These are phyloP conservation scores for Peromyscus polionotus DNA, from an alignment of 2,113 vertebrate species.

Conservation along the genomic window DNA sequence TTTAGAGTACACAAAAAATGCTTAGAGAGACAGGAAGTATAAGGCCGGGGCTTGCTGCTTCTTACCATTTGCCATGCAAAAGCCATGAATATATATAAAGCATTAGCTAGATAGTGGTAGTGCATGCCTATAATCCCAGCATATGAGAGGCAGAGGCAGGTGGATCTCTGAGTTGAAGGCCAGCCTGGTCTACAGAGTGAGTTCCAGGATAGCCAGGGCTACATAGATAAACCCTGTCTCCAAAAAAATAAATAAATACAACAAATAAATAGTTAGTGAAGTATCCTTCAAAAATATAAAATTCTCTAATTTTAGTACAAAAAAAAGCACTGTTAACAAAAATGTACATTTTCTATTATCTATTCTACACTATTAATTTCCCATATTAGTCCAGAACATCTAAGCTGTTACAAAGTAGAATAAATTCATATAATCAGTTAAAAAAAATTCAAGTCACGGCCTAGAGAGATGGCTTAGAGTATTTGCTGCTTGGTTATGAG, in stretches of 20 bases:
- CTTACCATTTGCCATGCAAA: not conserved
- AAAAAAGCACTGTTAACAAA: slow-evolving; percentile 37
- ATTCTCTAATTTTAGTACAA: slow-evolving; percentile 40
- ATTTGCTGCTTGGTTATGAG: not conserved
- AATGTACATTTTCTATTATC: slow-evolving; percentile 32
- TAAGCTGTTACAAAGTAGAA: slow-evolving; percentile 51
- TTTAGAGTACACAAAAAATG: not conserved
- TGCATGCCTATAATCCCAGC: not conserved
- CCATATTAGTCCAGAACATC: slow-evolving; percentile 50
- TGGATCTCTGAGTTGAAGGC: not conserved
- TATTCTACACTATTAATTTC: slow-evolving; percentile 52
- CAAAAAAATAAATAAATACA: not conserved
- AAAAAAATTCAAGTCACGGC: not conserved
- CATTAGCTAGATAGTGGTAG: not conserved
- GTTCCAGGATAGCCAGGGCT: not conserved
- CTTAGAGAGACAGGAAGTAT: slow-evolving; percentile 1
- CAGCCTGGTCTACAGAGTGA: not conserved
- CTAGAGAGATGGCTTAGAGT: not conserved
- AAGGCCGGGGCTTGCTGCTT: slow-evolving; percentile 29
- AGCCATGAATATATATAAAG: not conserved
- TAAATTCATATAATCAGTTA: not conserved
- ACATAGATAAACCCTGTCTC: not conserved
- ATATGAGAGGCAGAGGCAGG: not conserved
- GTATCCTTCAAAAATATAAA: slow-evolving; percentile 47
- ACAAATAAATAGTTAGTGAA: not conserved